Evolutionary conservation across 2,888 invertebrate species (phyloP), one percentile per base, ranked within the genome.

Genomic region (Dicycla oo): DNA sequence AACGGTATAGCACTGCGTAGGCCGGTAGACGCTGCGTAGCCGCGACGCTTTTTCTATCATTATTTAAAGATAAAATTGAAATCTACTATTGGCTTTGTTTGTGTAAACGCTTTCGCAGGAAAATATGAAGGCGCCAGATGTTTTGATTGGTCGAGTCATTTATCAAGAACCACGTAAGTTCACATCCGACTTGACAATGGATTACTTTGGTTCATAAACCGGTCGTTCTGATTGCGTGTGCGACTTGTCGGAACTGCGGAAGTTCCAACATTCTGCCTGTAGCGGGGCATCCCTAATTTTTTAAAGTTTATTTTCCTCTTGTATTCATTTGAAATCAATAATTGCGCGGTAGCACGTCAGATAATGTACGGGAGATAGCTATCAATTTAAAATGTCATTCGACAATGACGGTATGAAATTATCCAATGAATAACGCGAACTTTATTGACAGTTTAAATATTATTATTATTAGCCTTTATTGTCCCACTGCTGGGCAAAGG

Each of bases 221-320:
- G 34, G 47, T 49, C 18, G 4, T 15, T 20, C 23, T 20, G 23
- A 10, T 47, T 54, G 53, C 43, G 18, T 40, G 15, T 65, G 57
- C 51, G 23, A 74, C 18, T 74, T 77, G 23, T 60, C 45, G 58
- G 57, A 72, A 78, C 60, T 75, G 18, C 53, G 67, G 53, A 60
- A 66, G 30, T 45, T 49, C 38, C 53, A 60, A 45, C 13, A 34
- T 18, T 10, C 23, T 51, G 26, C 40, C 45, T 20, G 38, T 18
- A 66, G n/a, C 43, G 73, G 67, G 58, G 51, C 60, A 73, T 61
- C 60, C 63, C 60, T 68, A 26, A 40, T 30, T 47, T 30, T 47
- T 73, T 65, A 11, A 47, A n/a, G 18, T 54, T 54, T 26, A 61
- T 80, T 80, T 75, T 80, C 80, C 80, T 75, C 34, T 30, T 69